Conservation (phyloP, 2,888 invertebrate species). For the Plebejus anna region DNA sequence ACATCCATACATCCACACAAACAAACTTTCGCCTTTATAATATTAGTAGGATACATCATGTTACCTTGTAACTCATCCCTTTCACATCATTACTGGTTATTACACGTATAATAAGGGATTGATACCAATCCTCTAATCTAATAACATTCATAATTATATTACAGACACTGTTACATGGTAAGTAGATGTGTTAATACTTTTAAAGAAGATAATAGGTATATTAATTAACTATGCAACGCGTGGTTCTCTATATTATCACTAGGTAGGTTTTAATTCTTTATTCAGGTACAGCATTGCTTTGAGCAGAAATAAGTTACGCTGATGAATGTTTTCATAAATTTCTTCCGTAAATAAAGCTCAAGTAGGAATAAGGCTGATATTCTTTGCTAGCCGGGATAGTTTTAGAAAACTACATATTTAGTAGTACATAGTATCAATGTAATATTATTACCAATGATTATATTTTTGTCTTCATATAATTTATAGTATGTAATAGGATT, state of each 20-base stretch:
- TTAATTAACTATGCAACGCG: neutral
- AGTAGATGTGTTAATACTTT: neutral
- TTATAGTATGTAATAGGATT: neutral
- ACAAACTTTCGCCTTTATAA: no score
- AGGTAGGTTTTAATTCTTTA: neutral
- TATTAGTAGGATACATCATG: neutral
- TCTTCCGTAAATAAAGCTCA: no score
- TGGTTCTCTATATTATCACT: neutral
- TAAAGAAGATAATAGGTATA: neutral
- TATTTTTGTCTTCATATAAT: neutral
- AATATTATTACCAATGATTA: no score
- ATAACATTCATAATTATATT: conserved; percentile 8
- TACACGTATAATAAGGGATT: neutral
- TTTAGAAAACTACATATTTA: neutral
- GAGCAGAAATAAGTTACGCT: no score
- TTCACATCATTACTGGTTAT: neutral
- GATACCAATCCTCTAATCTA: neutral
- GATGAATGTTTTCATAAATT: no score
- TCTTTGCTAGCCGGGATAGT: no score
- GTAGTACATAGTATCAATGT: neutral
- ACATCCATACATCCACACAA: no score
- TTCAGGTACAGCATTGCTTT: no score
- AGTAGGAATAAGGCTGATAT: no score
- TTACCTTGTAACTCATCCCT: neutral
- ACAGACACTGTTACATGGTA: neutral